Conservation (phyloP, 2,113 vertebrate genomes). For the Caranx ignobilis region DNA sequence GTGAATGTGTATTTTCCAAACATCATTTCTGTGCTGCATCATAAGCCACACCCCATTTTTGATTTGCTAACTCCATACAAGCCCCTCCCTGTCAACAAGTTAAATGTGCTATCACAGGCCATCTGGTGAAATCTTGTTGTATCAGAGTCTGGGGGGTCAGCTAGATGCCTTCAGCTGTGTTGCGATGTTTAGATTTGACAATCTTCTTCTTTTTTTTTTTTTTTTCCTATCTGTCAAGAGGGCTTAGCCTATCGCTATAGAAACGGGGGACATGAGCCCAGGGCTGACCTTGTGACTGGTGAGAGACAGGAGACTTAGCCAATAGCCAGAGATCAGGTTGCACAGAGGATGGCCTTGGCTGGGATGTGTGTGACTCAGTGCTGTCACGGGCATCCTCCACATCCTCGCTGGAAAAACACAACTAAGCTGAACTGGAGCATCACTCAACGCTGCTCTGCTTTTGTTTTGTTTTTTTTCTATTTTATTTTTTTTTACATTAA, state of each 20-base stretch:
- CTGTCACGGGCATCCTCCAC: conserved; percentile 72
- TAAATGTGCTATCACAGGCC: conserved; percentile 29
- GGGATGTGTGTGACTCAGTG: conserved; percentile 73
- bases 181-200: conserved; percentile 61
- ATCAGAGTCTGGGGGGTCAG: conserved; percentile 53
- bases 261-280: conserved; percentile 72
- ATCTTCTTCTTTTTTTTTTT: conserved; percentile 44
- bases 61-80: conserved; percentile 23
- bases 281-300: conserved; percentile 76
- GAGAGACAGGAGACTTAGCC: conserved; percentile 69
- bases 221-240: conserved; percentile 58
- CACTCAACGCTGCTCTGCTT: conserved; percentile 66
- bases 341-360: conserved; percentile 69
- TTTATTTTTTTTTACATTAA: conserved; percentile 51
- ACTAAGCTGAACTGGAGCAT: conserved; percentile 71
- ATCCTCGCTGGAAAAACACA: conserved; percentile 70
- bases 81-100: background rate
- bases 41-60: conserved; percentile 11
- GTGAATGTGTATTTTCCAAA: conserved; percentile 65
- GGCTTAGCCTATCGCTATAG: conserved; percentile 70
- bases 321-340: conserved; percentile 79
- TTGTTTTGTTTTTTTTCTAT: conserved; percentile 13
- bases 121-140: conserved; percentile 34
- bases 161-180: conserved; percentile 57
- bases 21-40: conserved; percentile 52